Base-by-base conservation (phyloP, 2,888 invertebrate genomes). In the Lypha dubia region DNA sequence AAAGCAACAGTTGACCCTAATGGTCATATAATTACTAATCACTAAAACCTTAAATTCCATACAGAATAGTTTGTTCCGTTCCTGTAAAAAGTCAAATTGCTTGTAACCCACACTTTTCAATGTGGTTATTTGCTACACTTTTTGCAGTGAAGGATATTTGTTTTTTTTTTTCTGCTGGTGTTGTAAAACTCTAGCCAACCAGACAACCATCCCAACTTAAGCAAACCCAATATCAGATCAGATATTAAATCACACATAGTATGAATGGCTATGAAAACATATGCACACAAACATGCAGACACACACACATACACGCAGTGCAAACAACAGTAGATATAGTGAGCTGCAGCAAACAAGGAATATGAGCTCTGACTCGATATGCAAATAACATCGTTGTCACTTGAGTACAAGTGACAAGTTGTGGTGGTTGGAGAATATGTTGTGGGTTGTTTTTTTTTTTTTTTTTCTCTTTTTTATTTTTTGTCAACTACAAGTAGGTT, bases 331-430 rank as follows among this genome's bases (percentile, higher is more conserved):
- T 60, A 38, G 7, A 38, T n/a, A 38, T 60, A 82, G 63, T 70
- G 73, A 73, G 46, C 79, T 70, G 38, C 68, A 74, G 44, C 68
- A 53, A 41, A 60, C 60, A 74, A 73, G 80, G 76, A 84, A 84
- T 84, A 81, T 84, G 84, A 84, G 80, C 77, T 44, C 71, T 67
- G 76, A 80, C 65, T 76, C 71, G 80, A 85, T 85, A 83, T 83
- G 85, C 85, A 80, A 83, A 80, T 83, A 83, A 85, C 76, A 83
- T 80, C 70, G 79, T 79, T 85, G 85, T 85, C 85, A 85, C 83
- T 85, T 75, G 75, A 70, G 65, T 67, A 85, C 53, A 85, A 83
- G 79, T 76, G 82, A 83, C 83, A 79, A 80, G 77, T 79, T 77
- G 71, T 74, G 74, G 75, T 83, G 63, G 70, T 75, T 77, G 58